Base-by-base conservation (phyloP, 1,140 invertebrate genomes). In the Thrips palmi region DNA sequence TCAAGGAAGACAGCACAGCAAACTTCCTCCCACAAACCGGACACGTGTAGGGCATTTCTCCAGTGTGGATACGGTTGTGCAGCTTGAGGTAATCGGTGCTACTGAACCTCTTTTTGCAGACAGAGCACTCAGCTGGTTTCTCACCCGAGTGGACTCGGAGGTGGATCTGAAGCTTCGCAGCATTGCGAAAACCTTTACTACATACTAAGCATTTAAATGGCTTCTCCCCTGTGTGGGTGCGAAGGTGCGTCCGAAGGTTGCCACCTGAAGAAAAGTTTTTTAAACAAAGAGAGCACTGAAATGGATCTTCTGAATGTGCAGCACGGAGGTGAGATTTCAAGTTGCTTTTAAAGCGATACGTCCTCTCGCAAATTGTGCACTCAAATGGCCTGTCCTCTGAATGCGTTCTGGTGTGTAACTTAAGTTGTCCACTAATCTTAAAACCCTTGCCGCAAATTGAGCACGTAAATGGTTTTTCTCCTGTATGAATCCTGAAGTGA, bases 361-460 rank as follows among this genome's bases (percentile, higher is more conserved):
- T 40, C 25, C 49, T 51, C 0, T 50, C 48, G 39, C 55, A 57
- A 27, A 45, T 37, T 2, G 29, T 24, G 33, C 55, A 57, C 18
- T 48, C 29, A 41, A 44, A 49, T 0, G 55, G 55, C 28, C 50
- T 46, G 29, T 47, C 45, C n/a, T 49, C 49, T 33, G 47, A 51
- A 30, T 57, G 54, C n/a, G 41, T 47, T n/a, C 80, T 61, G 28
- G 69, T 64, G 49, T 87, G 83, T 19, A 65, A 71, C 24, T 70
- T 63, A 25, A 77, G 56, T 32, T 68, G 7, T n/a, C n/a, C n/a
- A n/a, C n/a, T n/a, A n/a, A n/a, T n/a, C n/a, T n/a, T n/a, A n/a
- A 81, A 84, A 0, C 72, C 62, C 54, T 82, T 83, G 4, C 65
- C 63, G 48, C 81, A 86, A 28, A 68, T 65, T 1, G 59, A 61